Percentiles rank a stretch among this genome's conserved stretches.
These are phyloP conservation scores for Parnassius smintheus DNA, from an alignment of 2,888 invertebrate species.

Conservation along the genomic window DNA sequence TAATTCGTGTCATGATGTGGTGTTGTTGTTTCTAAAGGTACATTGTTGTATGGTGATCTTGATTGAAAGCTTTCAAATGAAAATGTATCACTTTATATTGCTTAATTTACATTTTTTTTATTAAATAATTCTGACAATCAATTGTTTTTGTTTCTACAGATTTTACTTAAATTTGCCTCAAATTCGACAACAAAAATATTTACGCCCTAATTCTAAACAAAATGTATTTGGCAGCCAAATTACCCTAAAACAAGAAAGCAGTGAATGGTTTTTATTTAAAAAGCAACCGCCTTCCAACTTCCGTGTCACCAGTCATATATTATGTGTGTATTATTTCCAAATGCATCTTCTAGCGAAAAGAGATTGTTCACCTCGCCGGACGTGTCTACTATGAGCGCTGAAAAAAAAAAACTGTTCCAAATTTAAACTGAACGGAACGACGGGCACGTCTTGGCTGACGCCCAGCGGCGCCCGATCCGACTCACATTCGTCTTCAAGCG, in stretches of 20 bases:
- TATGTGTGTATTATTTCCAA: background rate
- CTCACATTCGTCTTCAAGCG: constrained; percentile 56
- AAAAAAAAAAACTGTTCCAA: constrained; percentile 75
- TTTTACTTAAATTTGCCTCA: too few relatives aligned
- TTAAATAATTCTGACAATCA: too few relatives aligned
- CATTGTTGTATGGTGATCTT: constrained; percentile 32
- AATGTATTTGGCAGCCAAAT: too few relatives aligned
- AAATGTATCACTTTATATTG: background rate
- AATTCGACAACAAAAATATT: too few relatives aligned
- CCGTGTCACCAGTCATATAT: constrained; percentile 12
- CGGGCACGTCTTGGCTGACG: constrained; percentile 73
- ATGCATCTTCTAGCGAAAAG: constrained; percentile 34
- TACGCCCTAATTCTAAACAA: too few relatives aligned
- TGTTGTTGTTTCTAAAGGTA: constrained; percentile 39
- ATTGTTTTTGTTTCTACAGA: too few relatives aligned
- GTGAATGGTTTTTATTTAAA: background rate
- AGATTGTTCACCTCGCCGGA: constrained; percentile 77
- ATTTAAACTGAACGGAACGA: constrained; percentile 71
- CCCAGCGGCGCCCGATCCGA: constrained; percentile 66
- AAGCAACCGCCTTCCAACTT: constrained; percentile 7
- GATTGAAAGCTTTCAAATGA: constrained; percentile 16
- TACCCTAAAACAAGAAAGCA: too few relatives aligned
- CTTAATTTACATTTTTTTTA: too few relatives aligned
- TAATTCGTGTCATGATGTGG: constrained; percentile 60
- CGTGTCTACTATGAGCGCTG: constrained; percentile 57